Conservation (phyloP, 1,140 invertebrate genomes). For the Pinna nobilis region DNA sequence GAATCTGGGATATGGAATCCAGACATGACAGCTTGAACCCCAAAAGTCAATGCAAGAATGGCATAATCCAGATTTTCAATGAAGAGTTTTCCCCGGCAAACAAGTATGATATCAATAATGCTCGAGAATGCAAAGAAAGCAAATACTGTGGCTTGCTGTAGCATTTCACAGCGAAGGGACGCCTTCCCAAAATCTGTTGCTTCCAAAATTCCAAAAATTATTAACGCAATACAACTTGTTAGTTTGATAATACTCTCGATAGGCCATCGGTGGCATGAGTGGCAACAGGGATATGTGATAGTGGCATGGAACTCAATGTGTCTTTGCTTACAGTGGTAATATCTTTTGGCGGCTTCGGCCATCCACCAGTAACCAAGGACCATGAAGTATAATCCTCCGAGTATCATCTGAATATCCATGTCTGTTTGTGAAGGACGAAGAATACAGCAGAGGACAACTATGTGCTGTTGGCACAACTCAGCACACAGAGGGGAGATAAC, state of each 20-base stretch:
- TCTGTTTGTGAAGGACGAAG: no score
- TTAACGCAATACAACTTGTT: conserved; percentile 10
- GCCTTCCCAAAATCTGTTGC: background rate
- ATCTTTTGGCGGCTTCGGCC: conserved; percentile 44
- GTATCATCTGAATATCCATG: no score
- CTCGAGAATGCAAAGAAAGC: conserved; percentile 42
- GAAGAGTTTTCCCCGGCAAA: conserved; percentile 32
- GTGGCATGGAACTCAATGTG: conserved; percentile 40
- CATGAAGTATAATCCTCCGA: conserved; percentile 46
- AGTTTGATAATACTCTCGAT: conserved; percentile 51
- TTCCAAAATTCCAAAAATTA: conserved; percentile 12
- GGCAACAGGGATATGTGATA: conserved; percentile 46
- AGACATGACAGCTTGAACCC: conserved; percentile 37
- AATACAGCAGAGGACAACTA: no score
- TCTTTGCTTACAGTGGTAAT: conserved; percentile 38
- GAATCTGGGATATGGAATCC: conserved; percentile 29
- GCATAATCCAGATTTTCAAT: conserved; percentile 47
- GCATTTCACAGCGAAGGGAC: conserved; percentile 7
- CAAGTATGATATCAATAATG: conserved; percentile 46
- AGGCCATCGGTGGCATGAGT: conserved; percentile 24
- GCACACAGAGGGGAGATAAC: no score
- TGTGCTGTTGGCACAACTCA: no score
- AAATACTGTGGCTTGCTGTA: conserved; percentile 45
- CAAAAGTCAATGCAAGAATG: conserved; percentile 43
- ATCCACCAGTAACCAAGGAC: conserved; percentile 53